Evolutionary conservation across 53 echinoderm and acorn worm species (phyloP), one percentile per base, ranked within the genome.

Genomic region (Glandiceps talaboti): DNA sequence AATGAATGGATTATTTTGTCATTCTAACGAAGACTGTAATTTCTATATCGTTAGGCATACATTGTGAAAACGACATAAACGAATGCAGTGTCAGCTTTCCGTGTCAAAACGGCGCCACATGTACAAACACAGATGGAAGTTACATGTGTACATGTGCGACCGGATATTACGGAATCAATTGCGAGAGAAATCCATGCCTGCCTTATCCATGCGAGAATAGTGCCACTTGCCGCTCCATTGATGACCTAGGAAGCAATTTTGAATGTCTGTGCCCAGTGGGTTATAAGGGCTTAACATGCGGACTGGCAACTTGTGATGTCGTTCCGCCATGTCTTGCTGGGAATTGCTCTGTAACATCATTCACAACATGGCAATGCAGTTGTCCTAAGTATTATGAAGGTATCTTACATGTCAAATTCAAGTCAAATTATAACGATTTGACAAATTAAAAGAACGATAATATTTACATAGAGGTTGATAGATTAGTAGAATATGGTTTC

Each of bases 201-300:
- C 85, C 85, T 29, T 77, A 81, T 81, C 91, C 94, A 1, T 91
- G 91, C 76, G 26, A 73, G 31, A 83, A 89, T 82, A 75, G 81
- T 30, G 88, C 86, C 73, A 74, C 31, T 31, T 91, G 94, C 79
- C 64, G 20, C 64, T 29, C 82, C 14, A 28, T 85, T 45, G 83
- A 79, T 1, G 30, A 86, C 73, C 83, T 80, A 14, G 84, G 81
- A 74, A 14, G 0, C 12, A 20, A 45, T 20, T 85, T 80, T 81
- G 76, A 30, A 14, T 94, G 94, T 80, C 81, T 76, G 28, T 94
- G 94, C 78, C 76, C 89, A 0, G 76, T 91, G 76, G 94, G 91
- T 25, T 91, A 89, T 31, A 33, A 33, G 74, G 91, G 91, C 75
- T 30, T 74, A 0, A 79, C 80, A 30, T 94, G 94, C 33, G 77